Conservation (phyloP, 2,113 vertebrate species). For the Prochilodus magdalenae region DNA sequence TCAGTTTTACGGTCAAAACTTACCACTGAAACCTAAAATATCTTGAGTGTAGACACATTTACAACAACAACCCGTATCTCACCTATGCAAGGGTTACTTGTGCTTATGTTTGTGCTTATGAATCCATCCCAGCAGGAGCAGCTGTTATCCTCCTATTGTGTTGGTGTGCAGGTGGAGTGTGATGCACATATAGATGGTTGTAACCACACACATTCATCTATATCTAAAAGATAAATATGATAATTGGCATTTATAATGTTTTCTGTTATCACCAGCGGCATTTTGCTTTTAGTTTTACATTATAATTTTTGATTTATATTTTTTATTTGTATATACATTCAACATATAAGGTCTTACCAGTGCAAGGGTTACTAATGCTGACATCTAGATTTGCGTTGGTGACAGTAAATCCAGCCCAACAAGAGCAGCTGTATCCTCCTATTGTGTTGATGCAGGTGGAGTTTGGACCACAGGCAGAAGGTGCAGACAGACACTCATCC, state of each 20-base stretch:
- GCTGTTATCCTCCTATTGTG: neutral
- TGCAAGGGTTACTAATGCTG: slow-evolving; percentile 3
- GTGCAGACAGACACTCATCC: neutral
- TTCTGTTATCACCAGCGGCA: too few species aligned
- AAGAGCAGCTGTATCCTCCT: slow-evolving; percentile 26
- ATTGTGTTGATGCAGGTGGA: neutral
- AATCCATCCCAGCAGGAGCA: slow-evolving; percentile 27
- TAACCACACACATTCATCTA: neutral
- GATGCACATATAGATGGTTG: slow-evolving; percentile 7
- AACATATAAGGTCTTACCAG: neutral
- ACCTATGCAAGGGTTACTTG: neutral
- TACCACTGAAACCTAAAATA: too few species aligned
- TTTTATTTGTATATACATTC: too few species aligned
- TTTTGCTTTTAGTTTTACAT: too few species aligned
- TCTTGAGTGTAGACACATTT: too few species aligned
- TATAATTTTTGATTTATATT: too few species aligned
- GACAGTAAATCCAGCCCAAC: slow-evolving; percentile 2
- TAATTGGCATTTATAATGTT: too few species aligned
- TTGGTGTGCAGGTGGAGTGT: neutral
- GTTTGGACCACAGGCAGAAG: slow-evolving; percentile 9
- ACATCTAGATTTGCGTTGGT: neutral
- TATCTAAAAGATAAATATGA: neutral
- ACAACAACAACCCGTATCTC: too few species aligned
- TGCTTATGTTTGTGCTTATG: too few species aligned
- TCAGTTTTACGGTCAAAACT: too few species aligned